phyloP scores from a whole-genome alignment of 2,797 vertebrate genomes.

The Catamblyrhynchus diadema region DNA sequence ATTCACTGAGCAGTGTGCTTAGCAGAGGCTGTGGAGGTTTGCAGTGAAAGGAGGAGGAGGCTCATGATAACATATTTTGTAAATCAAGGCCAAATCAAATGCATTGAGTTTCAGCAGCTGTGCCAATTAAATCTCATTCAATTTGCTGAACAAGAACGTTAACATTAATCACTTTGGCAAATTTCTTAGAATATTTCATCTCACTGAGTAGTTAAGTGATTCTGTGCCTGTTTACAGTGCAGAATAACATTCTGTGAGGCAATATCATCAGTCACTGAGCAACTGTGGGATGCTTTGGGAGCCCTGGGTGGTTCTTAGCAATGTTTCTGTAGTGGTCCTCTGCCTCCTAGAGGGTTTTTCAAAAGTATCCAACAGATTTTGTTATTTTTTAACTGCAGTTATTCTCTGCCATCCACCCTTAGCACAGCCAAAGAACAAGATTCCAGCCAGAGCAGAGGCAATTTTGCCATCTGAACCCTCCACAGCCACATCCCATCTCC shows the following conservation, averaged over 20 bases:
- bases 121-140: constrained; percentile 31
- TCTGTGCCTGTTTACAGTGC: constrained; percentile 15
- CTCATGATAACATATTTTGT: neutral
- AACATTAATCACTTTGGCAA: constrained; percentile 42
- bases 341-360: neutral
- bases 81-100: constrained; percentile 23
- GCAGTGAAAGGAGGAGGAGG: neutral
- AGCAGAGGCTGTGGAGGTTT: neutral
- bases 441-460: neutral
- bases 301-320: neutral
- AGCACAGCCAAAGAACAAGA: neutral
- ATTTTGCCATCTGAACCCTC: neutral
- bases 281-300: neutral
- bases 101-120: constrained; percentile 18
- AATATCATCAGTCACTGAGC: neutral
- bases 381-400: neutral
- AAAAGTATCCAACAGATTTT: neutral
- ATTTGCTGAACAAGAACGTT: constrained; percentile 11
- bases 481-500: neutral
- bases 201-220: neutral
- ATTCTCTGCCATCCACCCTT: neutral
- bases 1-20: neutral
- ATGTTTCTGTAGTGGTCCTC: neutral
- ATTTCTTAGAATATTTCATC: neutral
- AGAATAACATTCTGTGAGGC: neutral